Evolutionary conservation across 2,888 invertebrate genomes (phyloP).

Genomic region (Cataglyphis cursor): DNA sequence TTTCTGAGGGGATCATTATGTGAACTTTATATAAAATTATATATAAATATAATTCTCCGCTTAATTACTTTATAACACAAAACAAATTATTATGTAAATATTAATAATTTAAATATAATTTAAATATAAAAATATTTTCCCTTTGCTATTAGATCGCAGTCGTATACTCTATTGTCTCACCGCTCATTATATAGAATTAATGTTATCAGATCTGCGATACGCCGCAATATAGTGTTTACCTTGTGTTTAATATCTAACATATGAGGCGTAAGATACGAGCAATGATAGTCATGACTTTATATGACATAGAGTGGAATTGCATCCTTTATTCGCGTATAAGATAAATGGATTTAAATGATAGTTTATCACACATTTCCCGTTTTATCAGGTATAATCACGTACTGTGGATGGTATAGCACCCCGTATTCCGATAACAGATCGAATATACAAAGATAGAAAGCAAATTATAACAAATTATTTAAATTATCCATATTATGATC

Average conservation of each 20-base stretch:
- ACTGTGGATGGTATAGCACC: conserved; percentile 65
- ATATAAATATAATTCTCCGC: too few relatives aligned
- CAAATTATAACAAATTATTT: conserved; percentile 68
- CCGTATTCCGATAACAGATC: conserved; percentile 70
- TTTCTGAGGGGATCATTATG: background rate
- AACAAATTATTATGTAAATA: background rate
- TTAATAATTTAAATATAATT: too few relatives aligned
- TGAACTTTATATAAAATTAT: background rate
- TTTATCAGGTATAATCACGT: conserved; percentile 67
- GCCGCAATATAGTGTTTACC: background rate
- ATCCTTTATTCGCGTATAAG: conserved; percentile 62
- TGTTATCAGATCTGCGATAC: background rate
- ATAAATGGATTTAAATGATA: conserved; percentile 68
- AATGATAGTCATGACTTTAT: conserved; percentile 45
- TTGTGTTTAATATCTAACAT: background rate
- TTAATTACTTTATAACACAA: background rate
- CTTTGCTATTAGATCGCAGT: background rate
- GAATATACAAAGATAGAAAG: conserved; percentile 73
- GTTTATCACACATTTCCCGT: conserved; percentile 69
- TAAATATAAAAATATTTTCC: background rate
- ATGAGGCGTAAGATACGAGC: conserved; percentile 25
- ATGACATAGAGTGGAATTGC: conserved; percentile 62
- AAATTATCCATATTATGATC: conserved; percentile 72
- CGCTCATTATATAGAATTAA: too few relatives aligned
- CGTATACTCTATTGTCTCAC: background rate